phyloP scores from a whole-genome alignment of 2,888 invertebrate genomes.

The Eilema caniola region DNA sequence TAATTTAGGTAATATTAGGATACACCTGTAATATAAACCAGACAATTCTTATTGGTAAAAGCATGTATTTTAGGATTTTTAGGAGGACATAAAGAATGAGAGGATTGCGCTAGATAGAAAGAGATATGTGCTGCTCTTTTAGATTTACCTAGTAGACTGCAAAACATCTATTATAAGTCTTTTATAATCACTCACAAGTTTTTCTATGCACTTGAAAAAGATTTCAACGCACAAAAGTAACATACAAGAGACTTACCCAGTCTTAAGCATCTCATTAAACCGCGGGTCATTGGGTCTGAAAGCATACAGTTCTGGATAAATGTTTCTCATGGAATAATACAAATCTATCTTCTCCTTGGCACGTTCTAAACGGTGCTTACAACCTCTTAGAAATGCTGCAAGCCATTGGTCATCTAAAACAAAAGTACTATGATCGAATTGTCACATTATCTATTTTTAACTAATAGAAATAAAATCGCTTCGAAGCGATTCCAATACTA shows the following conservation, averaged over 20 bases:
- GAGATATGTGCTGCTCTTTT: no score
- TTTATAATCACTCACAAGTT: no score
- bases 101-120: no score
- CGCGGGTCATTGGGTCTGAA: constrained; percentile 27
- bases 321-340: constrained; percentile 9
- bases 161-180: no score
- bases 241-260: constrained; percentile 55
- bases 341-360: constrained; percentile 7
- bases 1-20: constrained; percentile 26
- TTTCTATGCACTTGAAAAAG: no score
- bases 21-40: not conserved
- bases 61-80: not conserved
- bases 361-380: constrained; percentile 2
- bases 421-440: not conserved
- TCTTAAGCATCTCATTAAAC: constrained; percentile 51
- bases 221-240: not conserved
- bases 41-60: no score
- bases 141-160: no score
- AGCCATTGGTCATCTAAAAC: constrained; percentile 11
- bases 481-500: no score
- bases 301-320: not conserved
- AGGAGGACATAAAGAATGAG: not conserved
- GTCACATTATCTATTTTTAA: no score
- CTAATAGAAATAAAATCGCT: no score
- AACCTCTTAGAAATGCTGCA: not conserved